phyloP scores from a whole-genome alignment of 1,140 invertebrate genomes.

The Orchesella cincta region DNA sequence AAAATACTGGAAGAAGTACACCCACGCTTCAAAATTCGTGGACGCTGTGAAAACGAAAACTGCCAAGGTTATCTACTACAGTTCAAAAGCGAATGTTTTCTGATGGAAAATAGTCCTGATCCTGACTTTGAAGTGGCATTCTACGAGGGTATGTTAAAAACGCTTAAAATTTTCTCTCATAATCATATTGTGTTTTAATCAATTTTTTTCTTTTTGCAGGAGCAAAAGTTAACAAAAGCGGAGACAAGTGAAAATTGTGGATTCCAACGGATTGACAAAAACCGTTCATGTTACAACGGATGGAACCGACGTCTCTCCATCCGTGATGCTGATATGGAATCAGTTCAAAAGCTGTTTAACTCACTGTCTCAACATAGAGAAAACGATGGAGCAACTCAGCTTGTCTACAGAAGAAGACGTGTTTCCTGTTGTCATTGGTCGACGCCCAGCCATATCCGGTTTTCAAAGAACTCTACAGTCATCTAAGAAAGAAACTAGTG shows the following conservation, averaged over 20 bases:
- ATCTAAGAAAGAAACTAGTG: background rate
- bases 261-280: background rate
- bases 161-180: too few relatives aligned
- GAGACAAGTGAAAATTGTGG: conserved; percentile 55
- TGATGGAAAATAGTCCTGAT: conserved; percentile 23
- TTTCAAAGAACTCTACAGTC: background rate
- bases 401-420: background rate
- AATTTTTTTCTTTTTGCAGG: background rate
- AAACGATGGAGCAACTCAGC: background rate
- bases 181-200: too few relatives aligned
- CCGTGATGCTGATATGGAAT: conserved; percentile 13
- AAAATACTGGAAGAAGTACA: conserved; percentile 24
- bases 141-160: conserved; percentile 26
- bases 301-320: background rate
- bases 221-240: background rate
- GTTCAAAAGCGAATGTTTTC: background rate
- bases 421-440: background rate
- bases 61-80: conserved; percentile 24
- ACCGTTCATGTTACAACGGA: background rate
- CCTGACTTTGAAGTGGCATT: conserved; percentile 4
- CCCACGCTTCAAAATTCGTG: conserved; percentile 4
- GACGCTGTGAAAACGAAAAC: conserved; percentile 5
- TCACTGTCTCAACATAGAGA: background rate
- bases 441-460: background rate
- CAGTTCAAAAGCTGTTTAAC: conserved; percentile 11